phyloP scores from a whole-genome alignment of 2,113 vertebrate species.

The Periophthalmodon schlosseri region DNA sequence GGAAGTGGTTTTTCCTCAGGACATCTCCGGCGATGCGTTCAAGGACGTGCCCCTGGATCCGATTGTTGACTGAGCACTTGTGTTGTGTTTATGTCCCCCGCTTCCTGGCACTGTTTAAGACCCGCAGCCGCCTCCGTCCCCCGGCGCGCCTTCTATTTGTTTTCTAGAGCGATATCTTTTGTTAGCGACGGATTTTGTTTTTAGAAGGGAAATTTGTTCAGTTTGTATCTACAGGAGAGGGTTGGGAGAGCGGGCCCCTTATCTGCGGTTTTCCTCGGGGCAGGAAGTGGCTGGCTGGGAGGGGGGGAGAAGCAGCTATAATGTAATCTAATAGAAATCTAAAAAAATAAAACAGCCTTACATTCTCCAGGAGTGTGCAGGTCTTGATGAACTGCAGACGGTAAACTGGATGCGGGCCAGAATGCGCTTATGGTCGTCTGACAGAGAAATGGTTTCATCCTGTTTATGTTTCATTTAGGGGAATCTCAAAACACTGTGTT shows the following conservation, averaged over 20 bases:
- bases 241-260: constrained; percentile 56
- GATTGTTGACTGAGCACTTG: constrained; percentile 60
- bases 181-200: constrained; percentile 53
- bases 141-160: constrained; percentile 45
- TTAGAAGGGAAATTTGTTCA: constrained; percentile 57
- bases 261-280: constrained; percentile 60
- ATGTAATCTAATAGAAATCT: constrained; percentile 63
- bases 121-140: constrained; percentile 36
- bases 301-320: constrained; percentile 56
- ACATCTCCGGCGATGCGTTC: constrained; percentile 60
- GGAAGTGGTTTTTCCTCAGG: constrained; percentile 66
- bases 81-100: constrained; percentile 57
- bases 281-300: constrained; percentile 66
- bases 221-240: constrained; percentile 55
- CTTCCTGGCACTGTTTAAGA: constrained; percentile 56
- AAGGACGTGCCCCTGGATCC: constrained; percentile 39
- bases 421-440: neutral
- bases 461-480: constrained; percentile 9
- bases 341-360: constrained; percentile 25
- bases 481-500: neutral
- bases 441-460: constrained; percentile 9
- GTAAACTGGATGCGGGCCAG: constrained; percentile 1
- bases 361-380: constrained; percentile 35
- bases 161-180: constrained; percentile 55
- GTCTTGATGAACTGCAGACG: constrained; percentile 34